These are phyloP conservation scores for Anoncus sp. DNA, from an alignment of 2,888 invertebrate species.

Conservation along the genomic window DNA sequence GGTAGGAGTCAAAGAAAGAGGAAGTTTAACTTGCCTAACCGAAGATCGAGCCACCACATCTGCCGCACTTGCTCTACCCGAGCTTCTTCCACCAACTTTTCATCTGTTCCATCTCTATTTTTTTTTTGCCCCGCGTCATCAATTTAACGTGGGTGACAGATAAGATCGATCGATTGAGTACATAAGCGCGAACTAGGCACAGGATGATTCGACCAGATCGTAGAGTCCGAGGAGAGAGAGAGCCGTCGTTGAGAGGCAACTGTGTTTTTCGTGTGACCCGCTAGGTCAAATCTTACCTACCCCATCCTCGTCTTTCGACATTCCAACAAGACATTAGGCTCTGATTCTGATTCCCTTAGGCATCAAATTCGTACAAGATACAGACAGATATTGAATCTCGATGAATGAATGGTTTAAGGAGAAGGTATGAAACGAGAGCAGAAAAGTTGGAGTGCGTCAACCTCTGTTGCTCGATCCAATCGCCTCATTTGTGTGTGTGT, in stretches of 20 bases:
- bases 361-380: constrained; percentile 12
- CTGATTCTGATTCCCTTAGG: constrained; percentile 35
- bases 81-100: constrained; percentile 27
- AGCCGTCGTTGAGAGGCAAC: constrained; percentile 31
- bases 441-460: constrained; percentile 46
- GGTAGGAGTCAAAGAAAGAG: constrained; percentile 1
- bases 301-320: constrained; percentile 18
- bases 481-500: constrained; percentile 41
- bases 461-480: constrained; percentile 65
- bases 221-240: constrained; percentile 2
- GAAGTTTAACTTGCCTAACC: constrained; percentile 24
- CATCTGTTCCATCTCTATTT: constrained; percentile 15
- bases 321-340: constrained; percentile 52
- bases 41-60: constrained; percentile 37
- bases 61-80: constrained; percentile 25
- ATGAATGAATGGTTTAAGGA: constrained; percentile 12
- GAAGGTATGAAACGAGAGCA: constrained; percentile 46
- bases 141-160: constrained; percentile 55
- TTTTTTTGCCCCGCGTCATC: constrained; percentile 41
- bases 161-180: constrained; percentile 62
- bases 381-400: constrained; percentile 11
- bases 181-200: constrained; percentile 62
- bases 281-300: constrained; percentile 18
- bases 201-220: constrained; percentile 40
- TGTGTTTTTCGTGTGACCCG: constrained; percentile 25